phyloP scores from a whole-genome alignment of 92 coral and sea anemone genomes.

The Phenganax subtilis region DNA sequence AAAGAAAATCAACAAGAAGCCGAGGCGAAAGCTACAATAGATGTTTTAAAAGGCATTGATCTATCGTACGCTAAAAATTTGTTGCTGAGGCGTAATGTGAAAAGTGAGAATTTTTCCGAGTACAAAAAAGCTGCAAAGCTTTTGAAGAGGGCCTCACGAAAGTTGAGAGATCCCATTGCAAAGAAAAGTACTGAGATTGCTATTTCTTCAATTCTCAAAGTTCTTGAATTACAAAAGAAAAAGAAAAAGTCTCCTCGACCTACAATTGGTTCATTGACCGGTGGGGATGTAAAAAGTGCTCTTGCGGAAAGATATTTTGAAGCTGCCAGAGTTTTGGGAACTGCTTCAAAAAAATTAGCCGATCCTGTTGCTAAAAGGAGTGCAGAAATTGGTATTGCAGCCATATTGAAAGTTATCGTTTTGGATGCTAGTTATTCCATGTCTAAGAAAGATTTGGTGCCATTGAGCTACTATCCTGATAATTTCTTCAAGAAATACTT shows the following conservation, averaged over 20 bases:
- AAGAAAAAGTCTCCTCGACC: neutral
- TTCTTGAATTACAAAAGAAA: conserved; percentile 33
- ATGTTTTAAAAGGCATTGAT: neutral
- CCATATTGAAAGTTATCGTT: conserved; percentile 69
- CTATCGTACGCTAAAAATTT: conserved; percentile 5
- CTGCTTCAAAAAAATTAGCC: conserved; percentile 79
- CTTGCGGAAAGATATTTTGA: conserved; percentile 54
- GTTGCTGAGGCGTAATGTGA: neutral
- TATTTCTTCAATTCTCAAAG: conserved; percentile 79
- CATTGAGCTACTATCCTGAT: neutral
- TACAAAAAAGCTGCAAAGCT: conserved; percentile 78
- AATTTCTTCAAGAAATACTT: neutral
- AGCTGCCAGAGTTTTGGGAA: conserved; percentile 87
- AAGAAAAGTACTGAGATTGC: conserved; percentile 90
- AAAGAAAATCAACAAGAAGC: neutral
- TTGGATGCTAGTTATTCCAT: conserved; percentile 1
- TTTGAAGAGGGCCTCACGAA: conserved; percentile 75
- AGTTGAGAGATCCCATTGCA: conserved; percentile 83
- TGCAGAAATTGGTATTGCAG: conserved; percentile 85
- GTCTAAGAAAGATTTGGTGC: conserved; percentile 26
- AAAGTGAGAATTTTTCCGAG: neutral
- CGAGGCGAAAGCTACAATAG: neutral
- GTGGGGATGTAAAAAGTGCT: conserved; percentile 29
- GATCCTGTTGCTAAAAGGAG: conserved; percentile 89
- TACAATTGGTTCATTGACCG: neutral